phyloP scores from a whole-genome alignment of 2,797 vertebrate species.

The Tympanoctomys barrerae region DNA sequence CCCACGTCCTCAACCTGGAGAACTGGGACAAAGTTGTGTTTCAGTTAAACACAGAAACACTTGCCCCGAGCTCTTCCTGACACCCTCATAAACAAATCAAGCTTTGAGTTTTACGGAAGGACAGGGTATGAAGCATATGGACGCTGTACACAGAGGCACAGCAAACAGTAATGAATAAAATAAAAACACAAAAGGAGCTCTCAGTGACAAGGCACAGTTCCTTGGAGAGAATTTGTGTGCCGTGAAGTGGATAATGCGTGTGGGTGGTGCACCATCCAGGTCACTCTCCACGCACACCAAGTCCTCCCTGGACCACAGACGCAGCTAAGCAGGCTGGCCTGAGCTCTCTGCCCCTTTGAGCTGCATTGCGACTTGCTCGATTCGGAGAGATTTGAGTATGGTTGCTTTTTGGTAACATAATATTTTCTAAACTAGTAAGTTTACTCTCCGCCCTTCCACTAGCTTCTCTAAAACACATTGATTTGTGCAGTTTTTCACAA shows the following conservation, averaged over 20 bases:
- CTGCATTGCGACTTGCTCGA: neutral
- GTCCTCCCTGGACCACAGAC: neutral
- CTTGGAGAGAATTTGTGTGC: neutral
- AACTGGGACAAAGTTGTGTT: neutral
- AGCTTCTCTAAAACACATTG: conserved; percentile 17
- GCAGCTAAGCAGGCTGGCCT: neutral
- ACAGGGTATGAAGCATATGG: neutral
- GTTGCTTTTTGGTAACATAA: neutral
- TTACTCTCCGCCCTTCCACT: neutral
- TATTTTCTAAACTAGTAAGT: conserved; percentile 6
- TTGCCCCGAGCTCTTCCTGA: neutral
- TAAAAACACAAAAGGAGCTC: conserved; percentile 47
- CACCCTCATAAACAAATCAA: conserved; percentile 6
- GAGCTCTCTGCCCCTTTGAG: neutral
- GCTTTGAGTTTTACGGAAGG: neutral
- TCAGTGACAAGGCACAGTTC: neutral
- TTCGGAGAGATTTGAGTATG: neutral
- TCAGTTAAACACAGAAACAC: neutral
- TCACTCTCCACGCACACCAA: neutral
- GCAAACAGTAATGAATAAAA: conserved; percentile 52
- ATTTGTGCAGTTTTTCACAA: neutral
- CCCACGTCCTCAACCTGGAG: neutral
- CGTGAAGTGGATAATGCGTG: neutral
- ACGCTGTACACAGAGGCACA: neutral
- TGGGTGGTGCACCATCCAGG: neutral